Evolutionary conservation across 2,113 vertebrate species (phyloP).

Genomic region (Columbina picui): DNA sequence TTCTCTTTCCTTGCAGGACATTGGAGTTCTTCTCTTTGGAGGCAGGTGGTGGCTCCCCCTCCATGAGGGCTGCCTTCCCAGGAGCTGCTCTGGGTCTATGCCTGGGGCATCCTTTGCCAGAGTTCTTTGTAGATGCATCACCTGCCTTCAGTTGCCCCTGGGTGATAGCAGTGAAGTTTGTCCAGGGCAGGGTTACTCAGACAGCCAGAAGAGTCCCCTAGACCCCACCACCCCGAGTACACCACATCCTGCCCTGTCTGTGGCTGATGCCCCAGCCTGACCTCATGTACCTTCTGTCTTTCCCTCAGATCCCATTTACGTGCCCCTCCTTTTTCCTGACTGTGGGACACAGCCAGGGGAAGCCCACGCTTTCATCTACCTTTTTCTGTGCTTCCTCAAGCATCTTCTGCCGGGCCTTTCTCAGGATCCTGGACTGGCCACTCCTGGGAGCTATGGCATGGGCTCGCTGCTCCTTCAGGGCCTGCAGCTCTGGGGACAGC

Average conservation of each 20-base stretch:
- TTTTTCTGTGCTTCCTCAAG: conserved; percentile 74
- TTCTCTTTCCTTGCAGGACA: neutral
- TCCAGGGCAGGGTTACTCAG: neutral
- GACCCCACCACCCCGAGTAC: neutral
- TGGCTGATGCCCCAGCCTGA: neutral
- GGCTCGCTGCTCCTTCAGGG: conserved; percentile 84
- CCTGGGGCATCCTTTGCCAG: neutral
- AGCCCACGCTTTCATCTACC: conserved; percentile 26
- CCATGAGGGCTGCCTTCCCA: neutral
- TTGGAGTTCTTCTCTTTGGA: neutral
- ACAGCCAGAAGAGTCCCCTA: neutral
- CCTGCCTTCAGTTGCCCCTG: conserved; percentile 52
- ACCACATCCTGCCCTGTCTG: neutral
- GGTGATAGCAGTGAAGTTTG: neutral
- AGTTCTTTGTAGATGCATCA: neutral
- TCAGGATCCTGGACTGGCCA: conserved; percentile 80
- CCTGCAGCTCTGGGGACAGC: conserved; percentile 83
- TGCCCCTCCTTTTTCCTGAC: neutral
- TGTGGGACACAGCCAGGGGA: neutral
- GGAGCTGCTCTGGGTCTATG: neutral
- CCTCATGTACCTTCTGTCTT: neutral
- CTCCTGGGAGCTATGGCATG: conserved; percentile 72
- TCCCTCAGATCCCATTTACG: neutral
- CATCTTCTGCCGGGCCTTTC: conserved; percentile 76
- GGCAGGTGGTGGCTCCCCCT: neutral